Evolutionary conservation across 2,113 vertebrate genomes (phyloP).

Genomic region (Charina bottae): DNA sequence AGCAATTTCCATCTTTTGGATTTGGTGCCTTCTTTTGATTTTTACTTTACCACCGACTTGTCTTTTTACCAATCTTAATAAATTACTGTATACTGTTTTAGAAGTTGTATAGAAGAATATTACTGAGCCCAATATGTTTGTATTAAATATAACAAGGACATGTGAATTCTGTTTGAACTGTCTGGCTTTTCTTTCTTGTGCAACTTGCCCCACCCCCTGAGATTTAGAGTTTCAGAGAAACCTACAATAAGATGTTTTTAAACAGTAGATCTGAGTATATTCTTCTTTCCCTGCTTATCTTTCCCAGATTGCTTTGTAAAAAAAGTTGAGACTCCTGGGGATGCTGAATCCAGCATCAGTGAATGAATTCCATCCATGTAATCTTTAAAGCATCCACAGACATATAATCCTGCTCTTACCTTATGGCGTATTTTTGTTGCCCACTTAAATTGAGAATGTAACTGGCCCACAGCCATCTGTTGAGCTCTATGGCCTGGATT

Average conservation of each 20-base stretch:
- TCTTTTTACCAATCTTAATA: neutral
- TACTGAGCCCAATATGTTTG: neutral
- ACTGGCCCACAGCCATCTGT: neutral
- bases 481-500: neutral
- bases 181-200: neutral
- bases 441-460: neutral
- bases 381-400: neutral
- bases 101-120: neutral
- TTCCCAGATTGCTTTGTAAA: neutral
- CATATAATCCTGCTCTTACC: neutral
- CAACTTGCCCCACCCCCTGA: neutral
- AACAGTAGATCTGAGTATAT: neutral
- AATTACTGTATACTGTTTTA: neutral
- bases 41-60: slow-evolving; percentile 11
- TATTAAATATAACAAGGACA: neutral
- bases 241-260: neutral
- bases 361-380: neutral
- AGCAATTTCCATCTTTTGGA: neutral
- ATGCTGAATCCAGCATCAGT: neutral
- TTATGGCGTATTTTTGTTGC: neutral
- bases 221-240: neutral
- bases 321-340: neutral
- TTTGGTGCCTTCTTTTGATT: slow-evolving; percentile 25
- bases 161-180: neutral
- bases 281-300: neutral